Conservation (phyloP, 1,140 invertebrate genomes). For the Musca vetustissima region DNA sequence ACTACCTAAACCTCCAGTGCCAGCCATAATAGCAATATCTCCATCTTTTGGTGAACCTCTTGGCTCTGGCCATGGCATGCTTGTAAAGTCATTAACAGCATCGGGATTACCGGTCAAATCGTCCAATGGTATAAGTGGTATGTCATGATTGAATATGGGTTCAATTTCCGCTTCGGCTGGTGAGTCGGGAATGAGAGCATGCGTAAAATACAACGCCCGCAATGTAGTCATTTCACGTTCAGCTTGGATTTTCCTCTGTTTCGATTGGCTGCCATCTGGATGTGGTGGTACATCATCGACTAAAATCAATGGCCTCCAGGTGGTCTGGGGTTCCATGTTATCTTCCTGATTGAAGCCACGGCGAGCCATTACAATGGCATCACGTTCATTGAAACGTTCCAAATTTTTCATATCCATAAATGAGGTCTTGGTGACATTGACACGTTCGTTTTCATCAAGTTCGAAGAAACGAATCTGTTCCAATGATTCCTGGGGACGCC, state of each 20-base stretch:
- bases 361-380: conserved; percentile 70
- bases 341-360: conserved; percentile 77
- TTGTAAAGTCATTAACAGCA: conserved; percentile 74
- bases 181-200: conserved; percentile 83
- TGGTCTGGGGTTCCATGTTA: conserved; percentile 74
- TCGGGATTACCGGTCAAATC: conserved; percentile 81
- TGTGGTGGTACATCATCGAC: conserved; percentile 65
- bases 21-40: conserved; percentile 6
- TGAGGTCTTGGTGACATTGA: conserved; percentile 85
- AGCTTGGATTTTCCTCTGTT: conserved; percentile 83
- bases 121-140: conserved; percentile 82
- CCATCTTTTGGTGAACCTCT: conserved; percentile 57
- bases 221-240: conserved; percentile 80
- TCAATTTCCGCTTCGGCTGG: conserved; percentile 84
- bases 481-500: conserved; percentile 78
- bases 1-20: conserved; percentile 8
- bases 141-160: conserved; percentile 72
- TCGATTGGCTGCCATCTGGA: conserved; percentile 75
- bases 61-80: conserved; percentile 78
- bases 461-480: conserved; percentile 86
- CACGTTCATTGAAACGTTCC: conserved; percentile 82
- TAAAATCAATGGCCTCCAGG: conserved; percentile 69
- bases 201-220: conserved; percentile 83
- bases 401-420: conserved; percentile 91
- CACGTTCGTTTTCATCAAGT: conserved; percentile 89